phyloP scores from a whole-genome alignment of 1,140 invertebrate species.

The Nixonia krombeini region DNA sequence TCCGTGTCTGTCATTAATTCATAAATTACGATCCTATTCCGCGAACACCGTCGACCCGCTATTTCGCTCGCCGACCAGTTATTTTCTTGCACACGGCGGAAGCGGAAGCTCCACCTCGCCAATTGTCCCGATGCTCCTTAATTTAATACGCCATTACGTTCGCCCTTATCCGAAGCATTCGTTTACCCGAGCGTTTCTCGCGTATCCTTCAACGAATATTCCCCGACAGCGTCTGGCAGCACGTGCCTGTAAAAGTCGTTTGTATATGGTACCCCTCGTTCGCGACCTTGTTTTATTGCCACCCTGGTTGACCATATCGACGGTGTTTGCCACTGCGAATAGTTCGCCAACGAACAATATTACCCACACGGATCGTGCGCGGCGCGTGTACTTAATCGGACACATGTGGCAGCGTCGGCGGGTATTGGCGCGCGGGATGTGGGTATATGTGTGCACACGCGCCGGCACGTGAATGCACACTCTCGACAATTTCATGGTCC shows the following conservation, averaged over 20 bases:
- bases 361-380: background rate
- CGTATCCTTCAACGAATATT: slow-evolving; percentile 10
- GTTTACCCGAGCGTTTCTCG: slow-evolving; percentile 23
- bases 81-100: slow-evolving; percentile 18
- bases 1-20: no score
- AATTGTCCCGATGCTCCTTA: slow-evolving; percentile 30
- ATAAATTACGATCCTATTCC: slow-evolving; percentile 12
- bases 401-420: background rate
- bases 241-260: slow-evolving; percentile 3
- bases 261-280: slow-evolving; percentile 8
- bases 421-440: no score
- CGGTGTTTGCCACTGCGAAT: background rate
- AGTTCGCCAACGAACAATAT: slow-evolving; percentile 8
- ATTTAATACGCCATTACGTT: slow-evolving; percentile 40
- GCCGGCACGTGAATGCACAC: no score
- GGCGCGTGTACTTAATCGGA: background rate
- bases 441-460: no score
- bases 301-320: slow-evolving; percentile 12
- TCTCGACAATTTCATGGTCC: no score
- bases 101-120: slow-evolving; percentile 18
- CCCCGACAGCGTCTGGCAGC: background rate
- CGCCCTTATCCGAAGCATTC: slow-evolving; percentile 32
- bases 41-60: slow-evolving; percentile 11
- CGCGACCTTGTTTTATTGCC: slow-evolving; percentile 18
- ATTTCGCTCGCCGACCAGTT: slow-evolving; percentile 31